Evolutionary conservation across 2,113 vertebrate genomes (phyloP), one percentile per base, ranked within the genome.

Genomic region (Natator depressus): DNA sequence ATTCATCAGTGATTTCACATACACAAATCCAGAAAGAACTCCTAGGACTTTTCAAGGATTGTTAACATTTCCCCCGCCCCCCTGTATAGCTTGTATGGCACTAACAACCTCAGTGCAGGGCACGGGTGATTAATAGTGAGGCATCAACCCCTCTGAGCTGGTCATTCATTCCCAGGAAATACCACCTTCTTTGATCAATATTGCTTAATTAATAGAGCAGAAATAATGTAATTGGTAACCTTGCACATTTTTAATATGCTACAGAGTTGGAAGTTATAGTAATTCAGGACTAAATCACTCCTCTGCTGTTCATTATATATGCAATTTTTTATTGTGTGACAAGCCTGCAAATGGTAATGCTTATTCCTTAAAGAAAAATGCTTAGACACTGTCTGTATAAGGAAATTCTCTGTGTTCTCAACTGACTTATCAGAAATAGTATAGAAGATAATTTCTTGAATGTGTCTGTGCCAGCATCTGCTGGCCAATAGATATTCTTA

Each of bases 121-220:
- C 80, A 29, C 87, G 25, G 47, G 27, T 19, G 25, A 89, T 96
- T 80, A 83, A 49, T 82, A 31, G 24, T 38, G 88, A 87, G 27
- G 59, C 84, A 89, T 69, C 94, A 93, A 53, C 84, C 91, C 11
- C 24, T 80, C 78, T 25, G n/a, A 47, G 80, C 35, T 31, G 78
- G 19, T 85, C 51, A 87, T 94, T 49, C 90, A 14, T 51, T 89
- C 82, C 47, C 4, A 79, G 86, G 46, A 95, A 95, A 42, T 82
- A 16, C 5, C 55, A 46, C 1, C 24, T 35, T 50, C 5, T 93
- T 50, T 69, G 85, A 85, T 95, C 69, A n/a, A 85, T 93, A 38
- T 55, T 93, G 65, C 51, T 87, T 96, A 85, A 86, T 95, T 95
- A 92, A 89, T 51, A 90, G 47, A 79, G 51, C 62, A 85, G 78